These are phyloP conservation scores for Leiothrix lutea DNA, from an alignment of 2,113 vertebrate species.

Conservation along the genomic window DNA sequence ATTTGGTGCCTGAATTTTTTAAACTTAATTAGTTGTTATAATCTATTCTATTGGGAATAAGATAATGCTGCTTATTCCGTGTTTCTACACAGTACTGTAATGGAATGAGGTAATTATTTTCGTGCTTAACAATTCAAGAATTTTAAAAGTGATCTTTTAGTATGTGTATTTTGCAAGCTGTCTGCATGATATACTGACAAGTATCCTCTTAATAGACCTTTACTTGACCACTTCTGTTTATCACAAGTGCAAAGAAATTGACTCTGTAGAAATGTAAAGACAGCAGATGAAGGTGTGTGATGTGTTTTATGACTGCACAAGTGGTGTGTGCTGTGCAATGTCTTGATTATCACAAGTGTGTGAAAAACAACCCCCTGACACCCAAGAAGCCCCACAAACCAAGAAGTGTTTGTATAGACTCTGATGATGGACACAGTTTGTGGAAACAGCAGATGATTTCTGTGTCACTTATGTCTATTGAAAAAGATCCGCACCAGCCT, in stretches of 20 bases:
- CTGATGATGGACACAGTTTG: constrained; percentile 66
- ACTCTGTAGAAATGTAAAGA: constrained; percentile 12
- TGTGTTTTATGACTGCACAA: constrained; percentile 55
- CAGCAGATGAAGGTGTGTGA: constrained; percentile 22
- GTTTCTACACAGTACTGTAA: constrained; percentile 62
- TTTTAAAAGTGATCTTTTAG: constrained; percentile 24
- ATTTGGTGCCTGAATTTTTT: constrained; percentile 62
- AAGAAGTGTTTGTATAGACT: constrained; percentile 74
- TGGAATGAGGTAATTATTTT: constrained; percentile 68
- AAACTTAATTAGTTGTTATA: constrained; percentile 36
- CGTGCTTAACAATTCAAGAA: constrained; percentile 36
- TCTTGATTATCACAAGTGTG: constrained; percentile 74
- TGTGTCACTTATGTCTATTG: neutral
- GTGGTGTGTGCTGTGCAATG: constrained; percentile 35
- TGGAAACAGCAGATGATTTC: neutral
- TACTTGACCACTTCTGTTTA: constrained; percentile 60
- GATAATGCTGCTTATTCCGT: constrained; percentile 59
- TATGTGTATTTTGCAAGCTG: constrained; percentile 65
- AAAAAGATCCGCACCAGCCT: neutral
- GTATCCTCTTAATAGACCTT: constrained; percentile 48
- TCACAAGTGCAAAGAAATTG: constrained; percentile 50
- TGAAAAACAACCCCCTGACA: neutral
- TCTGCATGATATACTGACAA: constrained; percentile 68
- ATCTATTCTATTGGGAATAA: constrained; percentile 43
- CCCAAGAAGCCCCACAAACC: neutral